Conservation (phyloP, 2,113 vertebrate species). For the Scomber colias region DNA sequence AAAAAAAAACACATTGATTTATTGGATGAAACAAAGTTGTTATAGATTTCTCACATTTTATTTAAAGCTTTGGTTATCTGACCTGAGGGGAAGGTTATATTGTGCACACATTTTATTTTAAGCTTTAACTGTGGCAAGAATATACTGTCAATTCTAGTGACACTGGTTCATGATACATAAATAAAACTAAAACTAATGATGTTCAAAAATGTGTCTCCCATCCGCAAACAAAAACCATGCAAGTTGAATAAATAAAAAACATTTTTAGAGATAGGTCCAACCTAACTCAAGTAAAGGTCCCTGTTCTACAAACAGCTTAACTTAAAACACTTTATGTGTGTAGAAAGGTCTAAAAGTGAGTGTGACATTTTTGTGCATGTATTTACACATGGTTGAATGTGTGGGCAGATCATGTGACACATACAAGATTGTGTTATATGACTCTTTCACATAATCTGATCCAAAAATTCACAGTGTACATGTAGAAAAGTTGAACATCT, state of each 20-base stretch:
- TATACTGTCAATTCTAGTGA: background rate
- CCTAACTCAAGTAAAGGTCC: no score
- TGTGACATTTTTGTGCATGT: no score
- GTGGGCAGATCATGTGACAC: no score
- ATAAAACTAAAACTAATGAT: background rate
- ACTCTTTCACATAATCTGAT: no score
- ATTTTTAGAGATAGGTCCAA: background rate
- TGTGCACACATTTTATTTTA: background rate
- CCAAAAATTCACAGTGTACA: no score
- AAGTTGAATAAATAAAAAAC: background rate
- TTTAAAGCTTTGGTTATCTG: conserved; percentile 31
- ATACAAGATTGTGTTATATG: no score
- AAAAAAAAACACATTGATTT: conserved; percentile 3
- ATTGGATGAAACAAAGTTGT: conserved; percentile 7
- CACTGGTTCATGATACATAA: background rate
- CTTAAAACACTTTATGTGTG: background rate
- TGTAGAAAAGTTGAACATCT: no score
- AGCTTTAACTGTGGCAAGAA: background rate
- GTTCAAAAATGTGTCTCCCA: background rate
- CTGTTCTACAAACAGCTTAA: background rate
- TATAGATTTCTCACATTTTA: conserved; percentile 36
- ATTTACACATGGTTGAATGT: no score
- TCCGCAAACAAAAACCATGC: background rate
- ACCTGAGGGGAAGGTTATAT: background rate
- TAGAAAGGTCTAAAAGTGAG: no score